phyloP scores from a whole-genome alignment of 2,888 invertebrate species.

The Serrognathus titanus region DNA sequence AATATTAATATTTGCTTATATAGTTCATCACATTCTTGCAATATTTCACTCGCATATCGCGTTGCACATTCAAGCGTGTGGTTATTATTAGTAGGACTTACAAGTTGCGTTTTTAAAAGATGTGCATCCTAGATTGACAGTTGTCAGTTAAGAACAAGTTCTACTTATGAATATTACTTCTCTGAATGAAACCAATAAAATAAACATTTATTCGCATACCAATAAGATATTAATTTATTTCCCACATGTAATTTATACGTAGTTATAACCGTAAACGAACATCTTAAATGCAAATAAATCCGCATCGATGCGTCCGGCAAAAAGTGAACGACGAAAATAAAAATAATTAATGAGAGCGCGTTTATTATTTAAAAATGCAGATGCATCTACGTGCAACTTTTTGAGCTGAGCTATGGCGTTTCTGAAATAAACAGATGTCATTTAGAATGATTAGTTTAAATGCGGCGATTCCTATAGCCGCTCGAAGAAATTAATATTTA shows the following conservation, averaged over 20 bases:
- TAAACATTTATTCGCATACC: constrained; percentile 22
- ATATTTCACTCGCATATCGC: too few species aligned
- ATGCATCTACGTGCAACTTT: not conserved
- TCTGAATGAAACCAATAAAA: constrained; percentile 23
- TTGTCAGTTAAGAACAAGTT: constrained; percentile 18
- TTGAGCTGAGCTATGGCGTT: not conserved
- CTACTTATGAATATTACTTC: constrained; percentile 25
- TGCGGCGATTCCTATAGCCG: constrained; percentile 2
- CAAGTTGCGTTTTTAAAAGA: too few species aligned
- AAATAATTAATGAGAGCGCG: constrained; percentile 2
- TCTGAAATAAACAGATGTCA: constrained; percentile 2
- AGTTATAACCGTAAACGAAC: constrained; percentile 18
- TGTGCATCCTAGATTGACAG: constrained; percentile 9
- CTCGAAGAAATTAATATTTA: constrained; percentile 9
- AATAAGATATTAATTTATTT: constrained; percentile 24
- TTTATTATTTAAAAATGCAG: constrained; percentile 2
- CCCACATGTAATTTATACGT: constrained; percentile 17
- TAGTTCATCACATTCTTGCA: too few species aligned
- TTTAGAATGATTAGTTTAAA: constrained; percentile 1
- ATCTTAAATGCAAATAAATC: constrained; percentile 1
- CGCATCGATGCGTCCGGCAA: not conserved
- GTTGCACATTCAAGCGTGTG: too few species aligned
- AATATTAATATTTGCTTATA: too few species aligned
- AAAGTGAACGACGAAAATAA: constrained; percentile 1
- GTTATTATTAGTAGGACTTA: too few species aligned